Evolutionary conservation across 2,888 invertebrate species (phyloP), one percentile per base, ranked within the genome.

Genomic region (Tenthredo scrophulariae): DNA sequence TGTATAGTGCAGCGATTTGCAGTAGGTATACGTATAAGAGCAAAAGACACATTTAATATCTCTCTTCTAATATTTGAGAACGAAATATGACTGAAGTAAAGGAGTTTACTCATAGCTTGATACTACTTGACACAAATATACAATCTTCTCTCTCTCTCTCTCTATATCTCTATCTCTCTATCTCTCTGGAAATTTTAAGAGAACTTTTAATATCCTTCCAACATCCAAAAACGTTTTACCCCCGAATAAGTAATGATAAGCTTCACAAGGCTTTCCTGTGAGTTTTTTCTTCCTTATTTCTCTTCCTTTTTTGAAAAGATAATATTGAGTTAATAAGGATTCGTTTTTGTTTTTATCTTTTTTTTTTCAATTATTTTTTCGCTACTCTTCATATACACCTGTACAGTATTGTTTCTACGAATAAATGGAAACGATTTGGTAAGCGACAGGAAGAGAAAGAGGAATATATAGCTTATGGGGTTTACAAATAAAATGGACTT

Each of bases 41-140:
- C 26, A 9, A 77, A 77, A 18, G 54, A 77, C n/a, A 77, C 29
- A 9, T 77, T 54, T 77, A 77, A 77, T 77, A 77, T 77, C 77
- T 54, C 54, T 54, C 77, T 33, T 26, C 54, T 40, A 77, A 77
- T 77, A 50, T 77, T 77, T 77, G 77, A 50, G 29, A 54, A 40
- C 33, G 77, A 54, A 77, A 77, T 77, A 77, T 40, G 54, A 54
- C 26, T 77, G 77, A 22, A 50, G 33, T n/a, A 54, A 54, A 29
- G 54, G 7, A 77, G 77, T 77, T 77, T 33, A 77, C 77, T 77
- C 77, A 33, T 54, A 54, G 77, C 50, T 29, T 77, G 33, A 77
- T 50, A 29, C 50, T 77, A 33, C 77, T 77, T 54, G 77, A 54
- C 54, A 77, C 54, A 29, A 40, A 77, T 54, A n/a, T 54, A 54